These are phyloP conservation scores for Hyaena hyaena DNA, from an alignment of 2,113 vertebrate species.

Conservation along the genomic window DNA sequence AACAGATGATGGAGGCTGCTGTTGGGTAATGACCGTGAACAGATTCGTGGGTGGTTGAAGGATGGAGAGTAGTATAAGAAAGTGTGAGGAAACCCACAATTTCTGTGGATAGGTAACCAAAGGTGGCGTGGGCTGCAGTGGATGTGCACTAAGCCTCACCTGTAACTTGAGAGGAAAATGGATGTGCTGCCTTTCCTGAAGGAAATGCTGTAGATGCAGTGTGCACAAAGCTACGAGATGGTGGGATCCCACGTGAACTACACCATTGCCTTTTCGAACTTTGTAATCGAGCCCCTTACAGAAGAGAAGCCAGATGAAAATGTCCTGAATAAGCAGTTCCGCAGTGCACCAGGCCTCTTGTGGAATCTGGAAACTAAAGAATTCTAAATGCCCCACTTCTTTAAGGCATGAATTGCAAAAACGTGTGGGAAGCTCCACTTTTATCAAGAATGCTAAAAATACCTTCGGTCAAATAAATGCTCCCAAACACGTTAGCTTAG, in stretches of 20 bases:
- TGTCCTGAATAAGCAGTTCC: not conserved
- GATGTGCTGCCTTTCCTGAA: rapidly evolving
- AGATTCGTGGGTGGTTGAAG: rapidly evolving
- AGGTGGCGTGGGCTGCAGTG: not conserved
- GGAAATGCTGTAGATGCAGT: rapidly evolving
- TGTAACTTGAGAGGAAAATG: not conserved
- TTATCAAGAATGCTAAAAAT: not conserved
- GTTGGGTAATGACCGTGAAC: too few species aligned
- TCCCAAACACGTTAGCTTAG: rapidly evolving
- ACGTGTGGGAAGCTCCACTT: not conserved
- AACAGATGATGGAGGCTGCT: too few species aligned
- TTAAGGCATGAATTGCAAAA: not conserved
- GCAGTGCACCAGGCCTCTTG: not conserved
- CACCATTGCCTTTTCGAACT: rapidly evolving
- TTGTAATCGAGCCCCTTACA: not conserved
- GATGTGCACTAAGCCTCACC: not conserved
- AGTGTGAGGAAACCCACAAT: not conserved
- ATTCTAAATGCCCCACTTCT: not conserved
- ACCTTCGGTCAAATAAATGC: not conserved
- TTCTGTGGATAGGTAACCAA: not conserved
- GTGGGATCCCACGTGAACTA: rapidly evolving
- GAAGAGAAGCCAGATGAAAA: not conserved
- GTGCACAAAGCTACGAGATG: not conserved
- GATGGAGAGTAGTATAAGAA: not conserved
- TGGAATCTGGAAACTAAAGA: not conserved